Evolutionary conservation across 2,888 invertebrate species (phyloP).

Genomic region (Phasia obesa): DNA sequence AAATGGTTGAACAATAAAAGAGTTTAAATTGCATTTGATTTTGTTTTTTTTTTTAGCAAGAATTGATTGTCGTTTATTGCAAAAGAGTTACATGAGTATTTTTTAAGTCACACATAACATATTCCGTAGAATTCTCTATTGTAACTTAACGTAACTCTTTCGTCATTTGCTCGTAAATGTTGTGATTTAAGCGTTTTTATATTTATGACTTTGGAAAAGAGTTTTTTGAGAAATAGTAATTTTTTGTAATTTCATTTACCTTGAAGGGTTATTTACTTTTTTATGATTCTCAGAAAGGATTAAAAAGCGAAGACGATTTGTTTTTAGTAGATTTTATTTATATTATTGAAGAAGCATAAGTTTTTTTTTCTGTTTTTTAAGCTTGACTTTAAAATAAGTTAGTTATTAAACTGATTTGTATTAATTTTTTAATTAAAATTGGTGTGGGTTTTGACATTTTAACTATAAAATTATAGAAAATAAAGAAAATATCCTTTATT

Average conservation of each 20-base stretch:
- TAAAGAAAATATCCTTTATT: too few relatives aligned
- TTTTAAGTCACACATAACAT: conserved; percentile 42
- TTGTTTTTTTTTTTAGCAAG: conserved; percentile 23
- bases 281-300: not conserved
- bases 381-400: too few relatives aligned
- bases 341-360: too few relatives aligned
- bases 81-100: conserved; percentile 75
- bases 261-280: not conserved
- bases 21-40: conserved; percentile 70
- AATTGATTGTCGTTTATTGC: conserved; percentile 67
- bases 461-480: too few relatives aligned
- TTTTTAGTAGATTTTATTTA: too few relatives aligned
- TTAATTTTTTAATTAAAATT: too few relatives aligned
- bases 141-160: conserved; percentile 80
- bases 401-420: too few relatives aligned
- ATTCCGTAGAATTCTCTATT: conserved; percentile 47
- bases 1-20: not conserved
- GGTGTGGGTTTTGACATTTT: too few relatives aligned
- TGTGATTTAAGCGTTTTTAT: conserved; percentile 28
- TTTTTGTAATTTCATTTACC: not conserved
- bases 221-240: conserved; percentile 2
- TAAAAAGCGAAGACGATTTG: not conserved
- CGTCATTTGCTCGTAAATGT: conserved; percentile 75
- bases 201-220: conserved; percentile 17
- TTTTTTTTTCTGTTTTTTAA: too few relatives aligned